phyloP scores from a whole-genome alignment of 2,888 invertebrate genomes.

The Dryomyza anilis region DNA sequence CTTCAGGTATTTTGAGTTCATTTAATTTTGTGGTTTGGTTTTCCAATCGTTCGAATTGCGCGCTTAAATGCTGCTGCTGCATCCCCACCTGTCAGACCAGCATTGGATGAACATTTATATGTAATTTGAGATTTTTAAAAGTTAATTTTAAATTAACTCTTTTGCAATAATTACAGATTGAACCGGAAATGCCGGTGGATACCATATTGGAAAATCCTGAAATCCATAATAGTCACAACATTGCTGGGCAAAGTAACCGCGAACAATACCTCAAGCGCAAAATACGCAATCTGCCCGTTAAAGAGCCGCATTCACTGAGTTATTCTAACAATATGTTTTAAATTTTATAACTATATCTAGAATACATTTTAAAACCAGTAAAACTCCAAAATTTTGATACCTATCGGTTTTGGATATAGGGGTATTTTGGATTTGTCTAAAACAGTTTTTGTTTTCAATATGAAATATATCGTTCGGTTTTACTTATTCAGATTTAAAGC shows the following conservation, averaged over 20 bases:
- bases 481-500: too few species aligned
- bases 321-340: too few species aligned
- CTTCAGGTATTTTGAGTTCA: slow-evolving; percentile 14
- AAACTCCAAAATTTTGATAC: too few species aligned
- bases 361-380: too few species aligned
- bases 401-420: too few species aligned
- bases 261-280: slow-evolving; percentile 35
- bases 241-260: slow-evolving; percentile 19
- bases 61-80: not conserved
- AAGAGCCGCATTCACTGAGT: slow-evolving; percentile 27
- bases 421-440: not conserved
- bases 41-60: not conserved
- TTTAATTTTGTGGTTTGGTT: slow-evolving; percentile 4
- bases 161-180: slow-evolving; percentile 7
- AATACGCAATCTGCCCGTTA: slow-evolving; percentile 32
- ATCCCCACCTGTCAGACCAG: slow-evolving; percentile 19
- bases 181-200: slow-evolving; percentile 31
- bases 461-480: too few species aligned
- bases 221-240: not conserved
- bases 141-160: too few species aligned
- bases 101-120: slow-evolving; percentile 17
- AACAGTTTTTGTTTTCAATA: too few species aligned
- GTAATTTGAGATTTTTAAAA: too few species aligned
- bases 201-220: slow-evolving; percentile 26
- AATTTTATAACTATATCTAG: too few species aligned